Percentiles rank a stretch among this genome's conserved stretches.
Evolutionary conservation across 2,888 invertebrate species (phyloP).

Genomic region (Alsophila aescularia): DNA sequence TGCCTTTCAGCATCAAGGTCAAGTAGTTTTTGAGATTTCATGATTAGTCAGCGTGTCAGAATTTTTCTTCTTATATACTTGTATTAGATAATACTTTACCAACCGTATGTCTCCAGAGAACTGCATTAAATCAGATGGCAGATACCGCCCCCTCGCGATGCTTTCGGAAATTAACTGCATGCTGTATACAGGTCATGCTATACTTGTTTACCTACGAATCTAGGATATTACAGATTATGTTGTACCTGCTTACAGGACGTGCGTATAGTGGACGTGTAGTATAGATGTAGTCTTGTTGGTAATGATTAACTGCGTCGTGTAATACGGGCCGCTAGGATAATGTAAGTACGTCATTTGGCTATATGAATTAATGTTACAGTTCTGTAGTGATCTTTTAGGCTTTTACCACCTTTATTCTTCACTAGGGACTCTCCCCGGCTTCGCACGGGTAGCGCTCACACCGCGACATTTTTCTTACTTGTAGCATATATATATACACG

Average conservation of each 20-base stretch:
- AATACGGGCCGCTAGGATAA: not conserved
- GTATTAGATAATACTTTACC: not conserved
- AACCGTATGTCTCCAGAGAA: constrained; percentile 1
- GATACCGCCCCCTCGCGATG: constrained; percentile 5
- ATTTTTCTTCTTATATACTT: not conserved
- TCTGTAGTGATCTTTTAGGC: too few species aligned
- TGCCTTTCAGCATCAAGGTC: too few species aligned
- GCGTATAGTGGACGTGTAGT: too few species aligned
- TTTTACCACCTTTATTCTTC: too few species aligned
- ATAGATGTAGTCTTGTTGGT: not conserved
- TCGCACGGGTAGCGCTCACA: too few species aligned
- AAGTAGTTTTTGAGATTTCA: too few species aligned
- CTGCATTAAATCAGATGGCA: constrained; percentile 18
- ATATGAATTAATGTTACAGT: too few species aligned
- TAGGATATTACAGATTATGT: not conserved
- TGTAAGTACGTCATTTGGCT: not conserved
- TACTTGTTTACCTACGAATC: not conserved
- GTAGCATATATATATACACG: too few species aligned
- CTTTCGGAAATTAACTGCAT: constrained; percentile 16
- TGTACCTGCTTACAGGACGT: not conserved
- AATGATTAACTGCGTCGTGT: not conserved
- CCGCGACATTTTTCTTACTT: too few species aligned
- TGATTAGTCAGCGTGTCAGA: too few species aligned
- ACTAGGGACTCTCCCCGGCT: too few species aligned
- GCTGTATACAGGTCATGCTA: not conserved